Evolutionary conservation across 92 coral and sea anemone species (phyloP), one percentile per base, ranked within the genome.

Genomic region (Porites cylindrica): DNA sequence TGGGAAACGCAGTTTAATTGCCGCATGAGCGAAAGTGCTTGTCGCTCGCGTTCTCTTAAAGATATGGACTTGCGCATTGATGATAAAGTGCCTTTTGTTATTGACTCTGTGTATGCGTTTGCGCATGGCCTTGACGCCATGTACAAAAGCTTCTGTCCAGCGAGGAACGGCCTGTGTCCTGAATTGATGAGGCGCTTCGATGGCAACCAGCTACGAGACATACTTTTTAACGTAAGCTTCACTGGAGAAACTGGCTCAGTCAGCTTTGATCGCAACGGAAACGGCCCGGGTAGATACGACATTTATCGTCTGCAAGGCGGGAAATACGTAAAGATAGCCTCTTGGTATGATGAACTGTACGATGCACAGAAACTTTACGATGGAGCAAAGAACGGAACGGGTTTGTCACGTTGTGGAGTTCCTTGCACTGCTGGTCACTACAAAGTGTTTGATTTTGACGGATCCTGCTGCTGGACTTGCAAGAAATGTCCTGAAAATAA

Each of bases 41-140:
- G 96, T 11, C 83, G 77, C 38, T 43, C 84, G 26, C 70, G 84
- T 51, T 77, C 82, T 7, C 88, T 90, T 43, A 23, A 38, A 18
- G 66, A 71, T 65, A 61, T 11, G 38, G 50, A 70, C 67, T 67
- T 85, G 78, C 88, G 74, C 64, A 83, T 95, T 50, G 98, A 97
- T 77, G 97, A 97, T 50, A 95, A 92, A 81, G 96, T 97, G 6
- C 96, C 99, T 0, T 97, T 93, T 76, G 97, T 97, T 11, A 95
- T 97, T 12, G 99, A 97, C 66, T 98, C 99, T 2, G 99, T 97
- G 6, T 90, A 90, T 68, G 96, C 97, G 2, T 91, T 95, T 88
- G 99, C 98, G 63, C 87, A 91, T 53, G 99, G 94, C 8, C 86
- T 97, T 18, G 78, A 97, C 62, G 77, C 60, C 53, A 75, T 97